Evolutionary conservation across 2,888 invertebrate genomes (phyloP).

Genomic region (Pollenia griseotomentosa): DNA sequence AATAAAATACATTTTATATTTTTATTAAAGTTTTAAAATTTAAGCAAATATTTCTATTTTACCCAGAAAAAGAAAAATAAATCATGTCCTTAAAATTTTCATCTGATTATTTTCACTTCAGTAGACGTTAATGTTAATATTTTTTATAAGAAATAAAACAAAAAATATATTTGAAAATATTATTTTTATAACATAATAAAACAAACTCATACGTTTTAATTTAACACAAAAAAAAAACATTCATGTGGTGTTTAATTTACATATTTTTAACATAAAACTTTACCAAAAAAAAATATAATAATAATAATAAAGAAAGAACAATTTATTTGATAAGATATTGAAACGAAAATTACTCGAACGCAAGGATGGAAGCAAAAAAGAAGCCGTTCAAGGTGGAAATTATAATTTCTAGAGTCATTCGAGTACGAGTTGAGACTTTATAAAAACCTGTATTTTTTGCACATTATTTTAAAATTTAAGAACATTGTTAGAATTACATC

Average conservation of each 20-base stretch:
- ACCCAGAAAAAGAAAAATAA: background rate
- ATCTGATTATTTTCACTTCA: constrained; percentile 12
- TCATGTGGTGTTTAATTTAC: constrained; percentile 43
- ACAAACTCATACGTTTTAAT: background rate
- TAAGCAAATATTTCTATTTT: background rate
- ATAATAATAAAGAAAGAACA: background rate
- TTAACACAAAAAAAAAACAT: background rate
- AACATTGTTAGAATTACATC: background rate
- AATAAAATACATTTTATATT: too few species aligned
- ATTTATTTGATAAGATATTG: background rate
- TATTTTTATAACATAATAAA: constrained; percentile 11
- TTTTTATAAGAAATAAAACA: constrained; percentile 10
- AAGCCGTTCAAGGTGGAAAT: background rate
- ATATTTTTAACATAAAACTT: constrained; percentile 49
- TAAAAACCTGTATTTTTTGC: background rate
- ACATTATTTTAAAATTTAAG: background rate
- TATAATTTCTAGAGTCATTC: constrained; percentile 7
- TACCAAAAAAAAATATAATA: background rate
- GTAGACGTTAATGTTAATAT: background rate
- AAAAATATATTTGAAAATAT: background rate
- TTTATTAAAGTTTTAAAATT: background rate
- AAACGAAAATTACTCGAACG: constrained; percentile 20
- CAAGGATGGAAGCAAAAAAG: background rate
- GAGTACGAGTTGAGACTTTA: background rate
- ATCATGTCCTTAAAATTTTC: background rate